Evolutionary conservation across 1,140 invertebrate genomes (phyloP), one percentile per base, ranked within the genome.

Genomic region (Samia ricini): DNA sequence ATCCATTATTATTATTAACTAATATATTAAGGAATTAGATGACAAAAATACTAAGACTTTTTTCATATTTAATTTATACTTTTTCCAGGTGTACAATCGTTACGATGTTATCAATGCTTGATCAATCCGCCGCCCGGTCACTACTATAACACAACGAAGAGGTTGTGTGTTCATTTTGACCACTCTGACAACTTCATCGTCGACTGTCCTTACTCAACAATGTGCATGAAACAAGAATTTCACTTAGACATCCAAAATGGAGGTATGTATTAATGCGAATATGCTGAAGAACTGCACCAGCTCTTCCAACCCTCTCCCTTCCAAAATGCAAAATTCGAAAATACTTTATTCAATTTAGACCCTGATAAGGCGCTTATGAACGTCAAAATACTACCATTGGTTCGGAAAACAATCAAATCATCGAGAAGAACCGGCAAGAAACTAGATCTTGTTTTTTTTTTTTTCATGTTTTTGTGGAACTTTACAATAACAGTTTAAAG

Each of bases 121-220:
- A 92, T 94, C 60, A 92, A 92, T 55, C 90, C 92, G n/a, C 89
- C 84, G 7, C 78, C 81, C 6, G 78, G 74, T 12, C 72, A 86
- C 8, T 81, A 88, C 55, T 89, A 78, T 63, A 92, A 92, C 70
- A 85, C 92, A 56, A 92, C 92, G 7, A 83, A 88, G 60, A 86
- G 91, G 36, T 81, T 94, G 1, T 96, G 95, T 75, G 91, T 93
- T 0, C 92, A 95, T 72, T 97, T 97, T 76, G 93, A 96, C 71
- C 91, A 92, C 33, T 93, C 93, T 3, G 79, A 91, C 1, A 88
- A 90, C 58, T 96, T 93, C 79, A 91, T 95, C 67, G 92, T 94
- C 0, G 92, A 94, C 55, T 97, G 96, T 81, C 94, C 94, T 4
- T 94, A 92, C 70, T 97, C 96, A 5, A 96, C 95, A 0, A 94